phyloP scores from a whole-genome alignment of 92 coral and sea anemone species.

The Siderastrea radians region DNA sequence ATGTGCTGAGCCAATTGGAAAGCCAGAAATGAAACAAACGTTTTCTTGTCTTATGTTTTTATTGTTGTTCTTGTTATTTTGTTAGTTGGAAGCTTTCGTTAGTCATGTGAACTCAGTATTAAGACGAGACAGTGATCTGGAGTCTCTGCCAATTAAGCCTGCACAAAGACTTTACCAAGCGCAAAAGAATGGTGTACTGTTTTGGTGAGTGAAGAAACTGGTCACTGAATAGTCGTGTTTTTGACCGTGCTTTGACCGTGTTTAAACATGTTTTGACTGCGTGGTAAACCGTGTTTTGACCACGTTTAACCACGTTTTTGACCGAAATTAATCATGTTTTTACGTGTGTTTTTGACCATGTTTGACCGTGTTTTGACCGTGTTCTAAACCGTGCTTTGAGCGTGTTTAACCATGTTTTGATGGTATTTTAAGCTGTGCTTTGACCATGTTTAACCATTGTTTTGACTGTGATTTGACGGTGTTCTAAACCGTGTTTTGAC shows the following conservation, averaged over 20 bases:
- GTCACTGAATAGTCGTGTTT: not conserved
- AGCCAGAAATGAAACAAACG: too few species aligned
- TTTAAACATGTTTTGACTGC: not conserved
- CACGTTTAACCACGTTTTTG: not conserved
- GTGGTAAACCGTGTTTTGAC: not conserved
- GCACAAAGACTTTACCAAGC: slow-evolving; percentile 35
- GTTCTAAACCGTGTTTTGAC: not conserved
- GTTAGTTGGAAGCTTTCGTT: slow-evolving; percentile 42
- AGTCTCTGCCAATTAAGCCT: slow-evolving; percentile 52
- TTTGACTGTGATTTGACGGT: not conserved
- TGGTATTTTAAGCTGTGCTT: too few species aligned
- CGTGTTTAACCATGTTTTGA: not conserved
- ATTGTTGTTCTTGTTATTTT: not conserved
- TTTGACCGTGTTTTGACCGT: not conserved
- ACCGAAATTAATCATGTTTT: not conserved
- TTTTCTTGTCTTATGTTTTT: too few species aligned
- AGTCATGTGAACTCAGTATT: slow-evolving; percentile 24
- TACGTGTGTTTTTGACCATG: not conserved
- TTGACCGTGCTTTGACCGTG: not conserved
- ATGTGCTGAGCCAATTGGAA: too few species aligned
- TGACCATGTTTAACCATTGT: not conserved
- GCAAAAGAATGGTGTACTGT: slow-evolving; percentile 44
- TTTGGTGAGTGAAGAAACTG: slow-evolving; percentile 20
- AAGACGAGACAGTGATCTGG: slow-evolving; percentile 32
- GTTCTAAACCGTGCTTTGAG: not conserved